Evolutionary conservation across 2,888 invertebrate species (phyloP).

Genomic region (Andrena marginata): DNA sequence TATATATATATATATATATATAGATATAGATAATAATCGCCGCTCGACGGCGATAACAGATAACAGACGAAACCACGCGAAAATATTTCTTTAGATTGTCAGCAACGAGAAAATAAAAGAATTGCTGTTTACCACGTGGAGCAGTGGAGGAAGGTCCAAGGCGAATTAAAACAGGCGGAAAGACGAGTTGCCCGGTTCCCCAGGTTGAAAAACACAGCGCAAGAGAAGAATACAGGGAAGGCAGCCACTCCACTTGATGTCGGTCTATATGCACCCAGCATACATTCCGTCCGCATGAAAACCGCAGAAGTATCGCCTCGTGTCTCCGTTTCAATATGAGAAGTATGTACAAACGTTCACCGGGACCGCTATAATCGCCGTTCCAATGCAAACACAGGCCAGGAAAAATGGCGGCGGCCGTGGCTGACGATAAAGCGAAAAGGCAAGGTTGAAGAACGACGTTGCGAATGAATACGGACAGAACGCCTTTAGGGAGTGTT

Average conservation of each 20-base stretch:
- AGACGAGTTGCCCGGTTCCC: too few species aligned
- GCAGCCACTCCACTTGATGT: too few species aligned
- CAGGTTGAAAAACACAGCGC: neutral
- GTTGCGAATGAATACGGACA: constrained; percentile 40
- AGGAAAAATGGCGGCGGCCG: neutral
- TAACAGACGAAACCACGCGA: too few species aligned
- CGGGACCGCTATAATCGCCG: constrained; percentile 43
- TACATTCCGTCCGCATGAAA: neutral
- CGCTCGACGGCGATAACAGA: too few species aligned
- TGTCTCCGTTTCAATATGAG: constrained; percentile 26
- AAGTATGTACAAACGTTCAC: constrained; percentile 26
- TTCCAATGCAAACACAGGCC: constrained; percentile 31
- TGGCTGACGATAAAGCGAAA: constrained; percentile 21
- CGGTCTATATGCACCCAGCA: neutral
- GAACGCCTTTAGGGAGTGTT: constrained; percentile 32
- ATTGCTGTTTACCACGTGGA: too few species aligned
- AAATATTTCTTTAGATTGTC: too few species aligned
- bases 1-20: too few species aligned
- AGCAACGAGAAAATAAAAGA: too few species aligned
- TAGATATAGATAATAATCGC: too few species aligned
- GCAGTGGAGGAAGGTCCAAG: too few species aligned
- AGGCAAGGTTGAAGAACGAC: constrained; percentile 36
- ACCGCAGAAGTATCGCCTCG: neutral
- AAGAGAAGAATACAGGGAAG: neutral
- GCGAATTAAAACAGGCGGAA: too few species aligned